Conservation (phyloP, 2,113 vertebrate species). For the Carettochelys insculpta region DNA sequence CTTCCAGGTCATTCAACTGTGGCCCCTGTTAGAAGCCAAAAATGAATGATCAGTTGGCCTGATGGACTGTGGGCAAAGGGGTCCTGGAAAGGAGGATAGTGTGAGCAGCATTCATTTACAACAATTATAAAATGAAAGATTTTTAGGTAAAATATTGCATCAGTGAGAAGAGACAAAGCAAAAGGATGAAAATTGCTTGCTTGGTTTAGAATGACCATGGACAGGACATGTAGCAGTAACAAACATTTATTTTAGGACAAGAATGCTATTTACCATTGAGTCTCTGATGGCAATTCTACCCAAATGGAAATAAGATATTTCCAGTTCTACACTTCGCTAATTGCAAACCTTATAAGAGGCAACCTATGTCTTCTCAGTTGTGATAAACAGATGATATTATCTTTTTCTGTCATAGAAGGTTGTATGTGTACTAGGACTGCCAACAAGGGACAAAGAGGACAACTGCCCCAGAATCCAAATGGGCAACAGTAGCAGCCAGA, state of each 20-base stretch:
- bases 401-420: not conserved
- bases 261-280: too few relatives aligned
- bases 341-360: not conserved
- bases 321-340: not conserved
- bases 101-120: not conserved
- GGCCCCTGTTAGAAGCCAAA: not conserved
- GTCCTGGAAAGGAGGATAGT: not conserved
- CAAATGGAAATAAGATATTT: not conserved
- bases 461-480: too few relatives aligned
- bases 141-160: not conserved
- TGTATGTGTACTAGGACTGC: not conserved
- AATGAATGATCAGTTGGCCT: not conserved
- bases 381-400: not conserved
- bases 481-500: too few relatives aligned
- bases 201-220: not conserved
- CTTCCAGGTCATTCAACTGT: not conserved
- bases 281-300: too few relatives aligned
- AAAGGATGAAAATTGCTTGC: not conserved
- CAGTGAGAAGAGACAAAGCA: not conserved
- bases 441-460: too few relatives aligned
- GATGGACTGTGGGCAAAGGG: not conserved
- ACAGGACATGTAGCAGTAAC: not conserved
- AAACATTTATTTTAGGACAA: too few relatives aligned
- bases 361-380: not conserved
- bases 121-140: not conserved